Evolutionary conservation across 2,888 invertebrate species (phyloP).

Genomic region (Pedicia rivosa): DNA sequence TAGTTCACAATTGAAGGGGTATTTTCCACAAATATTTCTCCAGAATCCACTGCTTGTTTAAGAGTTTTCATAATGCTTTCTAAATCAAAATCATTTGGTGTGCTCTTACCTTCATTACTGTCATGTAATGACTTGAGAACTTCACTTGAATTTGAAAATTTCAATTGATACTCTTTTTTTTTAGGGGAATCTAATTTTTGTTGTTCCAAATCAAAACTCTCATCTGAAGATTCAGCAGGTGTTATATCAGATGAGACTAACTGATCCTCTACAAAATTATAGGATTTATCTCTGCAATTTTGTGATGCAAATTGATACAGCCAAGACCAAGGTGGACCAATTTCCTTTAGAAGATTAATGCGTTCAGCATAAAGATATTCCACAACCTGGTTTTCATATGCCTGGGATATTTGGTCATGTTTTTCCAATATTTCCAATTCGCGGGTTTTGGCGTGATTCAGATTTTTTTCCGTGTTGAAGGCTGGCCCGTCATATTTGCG

Average conservation of each 20-base stretch:
- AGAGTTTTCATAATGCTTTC: no score
- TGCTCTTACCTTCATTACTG: no score
- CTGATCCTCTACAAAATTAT: constrained; percentile 16
- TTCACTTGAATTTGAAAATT: no score
- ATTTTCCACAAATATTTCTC: no score
- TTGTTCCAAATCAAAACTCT: constrained; percentile 12
- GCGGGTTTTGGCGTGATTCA: constrained; percentile 10
- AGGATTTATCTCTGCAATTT: constrained; percentile 12
- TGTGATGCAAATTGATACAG: constrained; percentile 16
- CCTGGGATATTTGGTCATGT: constrained; percentile 8
- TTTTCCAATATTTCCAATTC: constrained; percentile 8
- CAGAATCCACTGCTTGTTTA: no score
- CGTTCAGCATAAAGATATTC: constrained; percentile 11
- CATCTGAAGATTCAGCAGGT: constrained; percentile 9
- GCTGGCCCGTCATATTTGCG: constrained; percentile 12
- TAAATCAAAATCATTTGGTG: no score
- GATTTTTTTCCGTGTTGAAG: constrained; percentile 9
- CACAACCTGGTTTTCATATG: constrained; percentile 4
- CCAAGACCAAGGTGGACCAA: constrained; percentile 19
- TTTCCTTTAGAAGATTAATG: constrained; percentile 13
- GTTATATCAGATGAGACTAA: constrained; percentile 12
- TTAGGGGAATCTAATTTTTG: constrained; percentile 6
- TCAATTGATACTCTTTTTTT: no score
- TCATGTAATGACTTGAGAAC: no score
- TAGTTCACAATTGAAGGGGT: no score